Evolutionary conservation across 2,113 vertebrate genomes (phyloP).

Genomic region (Corapipo altera): DNA sequence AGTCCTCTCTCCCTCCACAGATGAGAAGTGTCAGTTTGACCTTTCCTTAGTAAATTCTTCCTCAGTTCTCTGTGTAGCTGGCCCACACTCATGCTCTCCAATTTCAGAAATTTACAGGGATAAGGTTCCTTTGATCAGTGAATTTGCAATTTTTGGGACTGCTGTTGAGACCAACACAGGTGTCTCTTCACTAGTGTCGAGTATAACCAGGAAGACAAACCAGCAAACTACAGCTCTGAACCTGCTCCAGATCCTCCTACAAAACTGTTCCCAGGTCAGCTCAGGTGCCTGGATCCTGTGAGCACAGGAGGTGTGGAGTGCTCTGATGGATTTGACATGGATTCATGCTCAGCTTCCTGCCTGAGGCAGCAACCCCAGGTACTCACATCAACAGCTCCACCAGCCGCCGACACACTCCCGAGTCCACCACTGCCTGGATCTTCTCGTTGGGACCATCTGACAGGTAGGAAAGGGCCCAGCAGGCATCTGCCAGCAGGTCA

Average conservation of each 20-base stretch:
- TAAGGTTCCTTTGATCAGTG: accelerated
- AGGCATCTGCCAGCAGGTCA: constrained; percentile 95
- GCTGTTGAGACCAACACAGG: background rate
- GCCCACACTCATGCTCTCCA: accelerated
- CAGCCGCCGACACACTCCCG: constrained; percentile 93
- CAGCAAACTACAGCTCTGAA: background rate
- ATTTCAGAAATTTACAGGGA: background rate
- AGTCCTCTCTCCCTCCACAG: background rate
- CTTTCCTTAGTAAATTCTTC: background rate
- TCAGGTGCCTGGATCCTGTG: background rate
- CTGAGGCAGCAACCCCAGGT: background rate
- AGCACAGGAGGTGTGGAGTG: accelerated
- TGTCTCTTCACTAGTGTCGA: background rate
- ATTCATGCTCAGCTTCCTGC: accelerated
- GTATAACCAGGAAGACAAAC: background rate
- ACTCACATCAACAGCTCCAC: constrained; percentile 97
- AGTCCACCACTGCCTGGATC: constrained; percentile 98
- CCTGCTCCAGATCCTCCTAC: background rate
- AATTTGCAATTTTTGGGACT: background rate
- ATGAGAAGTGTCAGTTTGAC: background rate
- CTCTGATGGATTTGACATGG: accelerated
- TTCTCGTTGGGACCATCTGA: constrained; percentile 98
- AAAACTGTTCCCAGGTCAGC: background rate
- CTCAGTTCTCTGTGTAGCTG: background rate
- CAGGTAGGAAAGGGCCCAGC: constrained; percentile 98